Evolutionary conservation across 2,797 vertebrate genomes (phyloP).

Genomic region (Crax fasciolata): DNA sequence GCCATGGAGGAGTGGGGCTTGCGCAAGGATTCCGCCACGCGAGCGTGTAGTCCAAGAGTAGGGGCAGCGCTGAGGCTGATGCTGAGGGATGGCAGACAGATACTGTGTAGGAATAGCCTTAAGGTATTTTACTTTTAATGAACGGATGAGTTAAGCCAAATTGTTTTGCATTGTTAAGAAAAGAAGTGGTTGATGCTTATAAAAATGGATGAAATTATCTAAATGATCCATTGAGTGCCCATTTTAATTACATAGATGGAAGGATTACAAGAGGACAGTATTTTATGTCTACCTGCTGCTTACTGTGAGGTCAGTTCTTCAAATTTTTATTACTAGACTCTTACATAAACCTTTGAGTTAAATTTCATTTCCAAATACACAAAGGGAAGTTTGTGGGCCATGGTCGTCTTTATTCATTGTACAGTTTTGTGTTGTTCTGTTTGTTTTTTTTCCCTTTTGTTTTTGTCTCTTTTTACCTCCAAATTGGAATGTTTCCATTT

Average conservation of each 20-base stretch:
- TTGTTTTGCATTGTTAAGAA: constrained; percentile 88
- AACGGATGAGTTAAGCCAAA: constrained; percentile 86
- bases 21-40: constrained; percentile 57
- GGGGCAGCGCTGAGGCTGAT: constrained; percentile 74
- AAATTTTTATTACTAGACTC: constrained; percentile 98
- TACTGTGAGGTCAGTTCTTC: constrained; percentile 99
- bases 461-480: constrained; percentile 81
- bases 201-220: constrained; percentile 96
- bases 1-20: constrained; percentile 76
- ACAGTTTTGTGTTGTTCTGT: constrained; percentile 76
- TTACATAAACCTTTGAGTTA: constrained; percentile 89
- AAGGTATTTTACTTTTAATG: constrained; percentile 84
- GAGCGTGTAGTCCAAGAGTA: constrained; percentile 57
- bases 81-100: constrained; percentile 80
- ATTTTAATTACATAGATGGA: constrained; percentile 99
- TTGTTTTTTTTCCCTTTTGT: constrained; percentile 67
- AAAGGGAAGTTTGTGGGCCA: constrained; percentile 88
- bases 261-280: constrained; percentile 99
- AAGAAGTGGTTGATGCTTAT: constrained; percentile 90
- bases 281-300: constrained; percentile 99
- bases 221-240: constrained; percentile 98
- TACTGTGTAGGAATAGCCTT: constrained; percentile 81
- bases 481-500: constrained; percentile 78
- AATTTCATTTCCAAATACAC: constrained; percentile 88
- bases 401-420: constrained; percentile 87